These are phyloP conservation scores for Calliscelio sp. DNA, from an alignment of 2,888 invertebrate genomes.

Conservation along the genomic window DNA sequence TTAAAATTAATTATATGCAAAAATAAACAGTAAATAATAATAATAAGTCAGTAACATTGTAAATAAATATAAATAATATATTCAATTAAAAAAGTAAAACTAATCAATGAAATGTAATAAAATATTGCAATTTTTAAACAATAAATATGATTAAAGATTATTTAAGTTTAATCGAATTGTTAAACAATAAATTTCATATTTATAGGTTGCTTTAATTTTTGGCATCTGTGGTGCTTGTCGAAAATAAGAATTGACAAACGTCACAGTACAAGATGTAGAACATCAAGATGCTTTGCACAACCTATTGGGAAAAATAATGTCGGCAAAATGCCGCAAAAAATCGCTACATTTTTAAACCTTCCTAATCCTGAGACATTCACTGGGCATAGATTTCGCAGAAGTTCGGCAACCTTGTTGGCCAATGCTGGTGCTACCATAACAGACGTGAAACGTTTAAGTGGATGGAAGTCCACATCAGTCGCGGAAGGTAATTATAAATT, in stretches of 20 bases:
- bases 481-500: slow-evolving; percentile 54
- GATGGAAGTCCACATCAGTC: slow-evolving; percentile 45
- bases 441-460: slow-evolving; percentile 49
- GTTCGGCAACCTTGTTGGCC: slow-evolving; percentile 64
- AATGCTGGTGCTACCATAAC: slow-evolving; percentile 63
- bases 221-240: slow-evolving; percentile 43
- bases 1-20: too few relatives aligned
- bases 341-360: slow-evolving; percentile 70
- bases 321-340: slow-evolving; percentile 65
- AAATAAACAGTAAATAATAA: too few relatives aligned
- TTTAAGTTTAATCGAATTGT: not conserved
- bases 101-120: too few relatives aligned
- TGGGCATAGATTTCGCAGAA: slow-evolving; percentile 70
- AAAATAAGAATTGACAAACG: slow-evolving; percentile 40
- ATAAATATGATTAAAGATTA: too few relatives aligned
- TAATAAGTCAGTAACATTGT: too few relatives aligned
- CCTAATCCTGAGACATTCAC: slow-evolving; percentile 64
- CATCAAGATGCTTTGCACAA: slow-evolving; percentile 61
- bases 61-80: too few relatives aligned
- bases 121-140: too few relatives aligned
- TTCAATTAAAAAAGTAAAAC: not conserved
- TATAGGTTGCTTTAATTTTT: slow-evolving; percentile 58
- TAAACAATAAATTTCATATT: slow-evolving; percentile 17
- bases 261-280: slow-evolving; percentile 41
- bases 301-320: slow-evolving; percentile 71